phyloP scores from a whole-genome alignment of 2,113 vertebrate genomes.

The Cephalopterus ornatus region DNA sequence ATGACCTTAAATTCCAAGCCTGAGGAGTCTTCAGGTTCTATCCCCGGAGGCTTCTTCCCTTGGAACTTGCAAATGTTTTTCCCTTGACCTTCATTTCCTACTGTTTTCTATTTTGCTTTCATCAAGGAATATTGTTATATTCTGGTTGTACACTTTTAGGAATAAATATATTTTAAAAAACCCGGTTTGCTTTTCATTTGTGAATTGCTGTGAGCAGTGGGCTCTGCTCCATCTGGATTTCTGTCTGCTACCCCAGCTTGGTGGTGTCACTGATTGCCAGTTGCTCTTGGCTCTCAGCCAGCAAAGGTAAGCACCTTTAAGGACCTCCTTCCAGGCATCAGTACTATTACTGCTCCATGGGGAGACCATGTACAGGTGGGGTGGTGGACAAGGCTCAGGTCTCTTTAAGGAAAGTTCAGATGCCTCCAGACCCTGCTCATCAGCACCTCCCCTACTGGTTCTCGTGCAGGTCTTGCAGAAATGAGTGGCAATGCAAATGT shows the following conservation, averaged over 20 bases:
- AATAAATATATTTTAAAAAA: conserved; percentile 6
- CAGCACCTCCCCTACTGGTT: rapidly evolving
- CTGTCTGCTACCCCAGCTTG: neutral
- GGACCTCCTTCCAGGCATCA: neutral
- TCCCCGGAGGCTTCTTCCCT: neutral
- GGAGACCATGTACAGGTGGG: neutral
- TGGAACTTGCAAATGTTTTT: neutral
- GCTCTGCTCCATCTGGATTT: neutral
- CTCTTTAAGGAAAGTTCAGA: neutral
- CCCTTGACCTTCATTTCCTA: neutral
- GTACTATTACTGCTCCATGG: neutral
- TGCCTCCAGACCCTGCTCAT: neutral
- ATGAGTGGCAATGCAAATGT: rapidly evolving
- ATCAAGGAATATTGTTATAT: neutral
- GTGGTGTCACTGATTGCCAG: neutral
- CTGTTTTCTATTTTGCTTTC: neutral
- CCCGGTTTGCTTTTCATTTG: neutral
- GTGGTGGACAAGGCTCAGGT: neutral
- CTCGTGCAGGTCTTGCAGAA: neutral
- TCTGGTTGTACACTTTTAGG: neutral
- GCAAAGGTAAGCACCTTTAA: neutral
- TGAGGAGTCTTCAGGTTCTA: neutral
- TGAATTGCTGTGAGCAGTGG: neutral
- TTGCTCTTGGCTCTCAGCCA: neutral
- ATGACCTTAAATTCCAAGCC: neutral